These are phyloP conservation scores for Neosalanx taihuensis DNA, from an alignment of 2,797 vertebrate genomes.

Conservation along the genomic window DNA sequence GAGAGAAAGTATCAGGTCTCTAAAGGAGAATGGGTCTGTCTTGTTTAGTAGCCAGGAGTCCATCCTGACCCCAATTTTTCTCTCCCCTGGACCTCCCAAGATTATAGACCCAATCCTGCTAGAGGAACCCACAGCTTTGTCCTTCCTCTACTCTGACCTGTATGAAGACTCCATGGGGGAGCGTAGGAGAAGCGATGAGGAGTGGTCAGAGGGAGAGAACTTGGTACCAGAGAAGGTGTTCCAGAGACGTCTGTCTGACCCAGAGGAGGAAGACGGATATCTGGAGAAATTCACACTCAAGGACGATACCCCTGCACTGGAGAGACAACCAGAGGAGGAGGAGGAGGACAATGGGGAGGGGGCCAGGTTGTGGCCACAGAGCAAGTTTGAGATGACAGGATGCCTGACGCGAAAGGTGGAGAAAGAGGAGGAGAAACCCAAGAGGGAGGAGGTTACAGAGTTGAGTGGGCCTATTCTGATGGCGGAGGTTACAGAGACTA, in stretches of 20 bases:
- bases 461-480: constrained; percentile 14
- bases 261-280: constrained; percentile 84
- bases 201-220: constrained; percentile 82
- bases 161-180: constrained; percentile 84
- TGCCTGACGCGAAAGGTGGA: constrained; percentile 58
- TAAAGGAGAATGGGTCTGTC: constrained; percentile 74
- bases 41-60: constrained; percentile 83
- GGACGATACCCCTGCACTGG: constrained; percentile 78
- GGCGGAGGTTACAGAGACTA: constrained; percentile 14
- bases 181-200: constrained; percentile 73
- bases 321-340: constrained; percentile 44
- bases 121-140: constrained; percentile 87
- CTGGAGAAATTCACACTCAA: constrained; percentile 91
- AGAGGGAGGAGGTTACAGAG: constrained; percentile 29
- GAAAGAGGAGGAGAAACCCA: constrained; percentile 42
- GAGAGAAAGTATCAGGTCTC: constrained; percentile 59
- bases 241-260: constrained; percentile 79
- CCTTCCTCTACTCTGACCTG: constrained; percentile 90
- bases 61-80: constrained; percentile 79
- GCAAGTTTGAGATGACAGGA: constrained; percentile 72
- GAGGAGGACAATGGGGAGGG: constrained; percentile 43
- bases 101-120: constrained; percentile 83
- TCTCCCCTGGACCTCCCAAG: constrained; percentile 81
- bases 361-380: constrained; percentile 68
- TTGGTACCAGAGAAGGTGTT: constrained; percentile 78